Conservation (phyloP, 1,140 invertebrate genomes). For the Acromyrmex echinatior region DNA sequence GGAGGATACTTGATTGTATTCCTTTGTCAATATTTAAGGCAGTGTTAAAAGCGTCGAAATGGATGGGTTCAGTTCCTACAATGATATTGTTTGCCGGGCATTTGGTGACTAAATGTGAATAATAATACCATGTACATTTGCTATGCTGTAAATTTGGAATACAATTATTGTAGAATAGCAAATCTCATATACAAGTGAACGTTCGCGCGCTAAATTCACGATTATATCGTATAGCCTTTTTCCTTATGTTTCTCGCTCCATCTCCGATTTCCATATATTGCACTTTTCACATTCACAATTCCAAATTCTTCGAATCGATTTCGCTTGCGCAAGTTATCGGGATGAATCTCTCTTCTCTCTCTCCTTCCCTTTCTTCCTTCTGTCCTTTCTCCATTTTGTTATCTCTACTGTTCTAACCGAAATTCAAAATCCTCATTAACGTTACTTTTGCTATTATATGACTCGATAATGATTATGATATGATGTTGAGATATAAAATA, state of each 20-base stretch:
- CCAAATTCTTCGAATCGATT: conserved; percentile 38
- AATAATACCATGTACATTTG: conserved; percentile 76
- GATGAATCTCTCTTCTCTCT: conserved; percentile 40
- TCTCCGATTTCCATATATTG: conserved; percentile 37
- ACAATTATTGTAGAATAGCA: conserved; percentile 70
- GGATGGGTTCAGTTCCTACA: conserved; percentile 82
- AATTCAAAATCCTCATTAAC: conserved; percentile 62
- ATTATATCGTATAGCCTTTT: conserved; percentile 53
- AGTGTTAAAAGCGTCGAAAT: conserved; percentile 75
- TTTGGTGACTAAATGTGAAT: conserved; percentile 80
- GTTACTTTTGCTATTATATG: conserved; percentile 78
- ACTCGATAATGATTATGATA: conserved; percentile 83
- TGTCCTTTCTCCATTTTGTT: neutral
- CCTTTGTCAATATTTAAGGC: conserved; percentile 67
- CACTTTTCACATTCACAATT: neutral
- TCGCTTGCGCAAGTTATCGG: conserved; percentile 27
- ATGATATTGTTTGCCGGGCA: conserved; percentile 75
- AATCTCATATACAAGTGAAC: conserved; percentile 67
- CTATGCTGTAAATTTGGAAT: conserved; percentile 71
- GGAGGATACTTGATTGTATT: too few relatives aligned
- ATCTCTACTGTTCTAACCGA: conserved; percentile 9
- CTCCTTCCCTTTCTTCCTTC: neutral
- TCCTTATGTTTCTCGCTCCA: conserved; percentile 3
- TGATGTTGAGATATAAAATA: conserved; percentile 86
- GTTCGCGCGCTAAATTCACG: conserved; percentile 66